A percentile compares a stretch with the other conserved stretches of the same genome.
Conservation (phyloP, 30 jellyfish, hydroid and myxozoan species). For the Nemopilema nomurai region DNA sequence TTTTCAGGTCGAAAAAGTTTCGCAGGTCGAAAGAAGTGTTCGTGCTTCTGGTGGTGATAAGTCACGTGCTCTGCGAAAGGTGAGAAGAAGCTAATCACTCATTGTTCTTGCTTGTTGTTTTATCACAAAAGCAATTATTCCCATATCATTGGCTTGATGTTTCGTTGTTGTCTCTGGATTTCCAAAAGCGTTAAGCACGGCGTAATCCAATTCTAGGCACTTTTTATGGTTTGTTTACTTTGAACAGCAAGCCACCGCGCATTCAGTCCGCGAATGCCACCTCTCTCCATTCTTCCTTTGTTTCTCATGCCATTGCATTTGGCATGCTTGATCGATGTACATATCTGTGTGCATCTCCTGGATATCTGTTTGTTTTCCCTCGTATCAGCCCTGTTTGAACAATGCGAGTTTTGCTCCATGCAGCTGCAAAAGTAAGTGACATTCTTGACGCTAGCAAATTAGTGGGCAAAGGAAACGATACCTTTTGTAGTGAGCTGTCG, state of each 20-base stretch:
- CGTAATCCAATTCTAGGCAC: neutral
- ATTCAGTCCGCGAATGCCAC: neutral
- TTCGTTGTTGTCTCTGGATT: neutral
- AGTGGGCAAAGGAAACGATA: constrained; percentile 4
- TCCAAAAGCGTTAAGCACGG: neutral
- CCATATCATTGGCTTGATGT: neutral
- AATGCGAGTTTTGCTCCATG: neutral
- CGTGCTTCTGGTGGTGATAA: no score
- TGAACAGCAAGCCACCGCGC: neutral
- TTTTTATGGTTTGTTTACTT: neutral
- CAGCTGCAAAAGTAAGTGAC: constrained; percentile 1
- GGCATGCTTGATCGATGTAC: neutral
- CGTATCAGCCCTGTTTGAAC: neutral
- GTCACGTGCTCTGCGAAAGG: no score
- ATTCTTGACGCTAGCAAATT: neutral
- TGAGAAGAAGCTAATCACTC: no score
- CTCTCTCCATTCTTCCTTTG: neutral
- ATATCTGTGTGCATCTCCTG: neutral
- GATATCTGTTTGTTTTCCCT: neutral
- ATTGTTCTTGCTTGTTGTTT: no score
- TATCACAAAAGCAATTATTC: no score
- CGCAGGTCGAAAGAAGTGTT: no score
- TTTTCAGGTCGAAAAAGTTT: no score
- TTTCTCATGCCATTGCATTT: neutral
- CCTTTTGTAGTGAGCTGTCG: neutral